Evolutionary conservation across 2,888 invertebrate species (phyloP), one percentile per base, ranked within the genome.

Genomic region (Nycteola revayana): DNA sequence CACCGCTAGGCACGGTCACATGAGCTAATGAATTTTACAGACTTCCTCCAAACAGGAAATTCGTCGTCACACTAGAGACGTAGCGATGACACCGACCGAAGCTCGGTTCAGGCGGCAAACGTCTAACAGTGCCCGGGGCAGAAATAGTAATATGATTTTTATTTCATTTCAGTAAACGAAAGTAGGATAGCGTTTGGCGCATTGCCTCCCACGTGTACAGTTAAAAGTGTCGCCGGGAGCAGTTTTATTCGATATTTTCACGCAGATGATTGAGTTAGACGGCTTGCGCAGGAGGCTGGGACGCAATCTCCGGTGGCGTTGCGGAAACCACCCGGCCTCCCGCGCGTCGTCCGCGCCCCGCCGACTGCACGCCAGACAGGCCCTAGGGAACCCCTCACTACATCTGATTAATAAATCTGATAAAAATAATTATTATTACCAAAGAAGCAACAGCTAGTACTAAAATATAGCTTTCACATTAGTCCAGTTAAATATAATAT

Each of bases 241-340:
- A 69, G 66, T 78, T 78, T 75, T 76, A 78, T 82, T 77, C 63
- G 75, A 80, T 83, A 82, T 85, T 84, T 85, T 80, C 72, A 76
- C 72, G 74, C 69, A 69, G 71, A 73, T 80, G 78, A 87, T 87
- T 85, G 80, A 83, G 85, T 87, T 86, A 84, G 79, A 56, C 66
- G 70, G 70, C 62, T 75, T 75, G 81, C 75, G 80, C 77, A 76
- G 75, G 83, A 82, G 83, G 81, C 75, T 73, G 76, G 74, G 68
- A 71, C 65, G 81, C 80, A 84, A 86, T 86, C 85, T 85, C 86
- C 86, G 85, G 86, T 77, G 68, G 62, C 65, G 60, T 59, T 60
- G 65, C 71, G 71, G 70, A 70, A 66, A 54, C 65, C 56, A 42
- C 62, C 64, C 51, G 28, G 46, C 45, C 40, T 37, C 32, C 41